Percentiles rank a stretch among this genome's conserved stretches.
phyloP scores from a whole-genome alignment of 2,888 invertebrate species.

The Xestia ashworthii region DNA sequence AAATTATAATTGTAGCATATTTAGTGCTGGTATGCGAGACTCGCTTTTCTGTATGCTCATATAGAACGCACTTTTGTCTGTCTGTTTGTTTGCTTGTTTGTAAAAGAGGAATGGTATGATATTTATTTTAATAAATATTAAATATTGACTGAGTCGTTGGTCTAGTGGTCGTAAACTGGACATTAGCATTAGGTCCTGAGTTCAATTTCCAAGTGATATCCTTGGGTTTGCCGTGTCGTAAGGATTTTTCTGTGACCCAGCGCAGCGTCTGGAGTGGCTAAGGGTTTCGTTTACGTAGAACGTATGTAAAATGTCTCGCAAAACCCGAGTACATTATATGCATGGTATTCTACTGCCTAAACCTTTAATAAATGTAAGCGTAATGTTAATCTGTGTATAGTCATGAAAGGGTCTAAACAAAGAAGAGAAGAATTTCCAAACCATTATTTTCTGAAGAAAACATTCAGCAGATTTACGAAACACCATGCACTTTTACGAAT shows the following conservation, averaged over 20 bases:
- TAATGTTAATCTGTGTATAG: neutral
- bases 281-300: too few species aligned
- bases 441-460: neutral
- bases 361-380: neutral
- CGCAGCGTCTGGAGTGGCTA: too few species aligned
- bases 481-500: slow-evolving; percentile 41
- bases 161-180: too few species aligned
- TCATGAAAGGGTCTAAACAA: neutral
- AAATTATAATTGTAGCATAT: slow-evolving; percentile 37
- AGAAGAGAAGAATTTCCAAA: neutral
- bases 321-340: too few species aligned
- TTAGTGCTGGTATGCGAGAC: slow-evolving; percentile 18
- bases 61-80: neutral
- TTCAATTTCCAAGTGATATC: too few species aligned
- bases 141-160: too few species aligned
- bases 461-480: slow-evolving; percentile 4
- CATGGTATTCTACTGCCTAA: too few species aligned
- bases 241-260: too few species aligned
- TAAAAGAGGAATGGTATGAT: neutral
- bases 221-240: too few species aligned
- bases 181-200: too few species aligned
- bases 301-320: too few species aligned
- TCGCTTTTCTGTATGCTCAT: neutral
- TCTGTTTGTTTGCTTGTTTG: neutral
- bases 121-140: too few species aligned